Evolutionary conservation across 2,113 vertebrate species (phyloP).

Genomic region (Grallaria varia): DNA sequence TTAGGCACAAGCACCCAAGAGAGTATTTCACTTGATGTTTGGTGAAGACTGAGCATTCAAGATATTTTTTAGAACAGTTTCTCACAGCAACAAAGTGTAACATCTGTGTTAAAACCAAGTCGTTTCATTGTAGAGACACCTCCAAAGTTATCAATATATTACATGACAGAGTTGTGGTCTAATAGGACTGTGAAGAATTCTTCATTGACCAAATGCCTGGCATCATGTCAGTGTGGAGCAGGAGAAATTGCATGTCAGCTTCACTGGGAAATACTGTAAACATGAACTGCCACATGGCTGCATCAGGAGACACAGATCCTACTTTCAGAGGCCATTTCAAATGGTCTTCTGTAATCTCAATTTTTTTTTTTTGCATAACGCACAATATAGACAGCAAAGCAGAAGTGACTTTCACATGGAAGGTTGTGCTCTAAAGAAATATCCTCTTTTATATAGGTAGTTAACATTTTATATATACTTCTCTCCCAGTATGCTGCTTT

Average conservation of each 20-base stretch:
- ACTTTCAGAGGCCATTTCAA: neutral
- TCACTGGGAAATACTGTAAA: neutral
- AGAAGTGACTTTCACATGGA: neutral
- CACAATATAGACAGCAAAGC: neutral
- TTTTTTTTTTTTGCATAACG: neutral
- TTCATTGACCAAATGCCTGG: neutral
- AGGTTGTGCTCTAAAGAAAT: neutral
- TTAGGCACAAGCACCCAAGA: neutral
- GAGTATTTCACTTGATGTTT: neutral
- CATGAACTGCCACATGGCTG: neutral
- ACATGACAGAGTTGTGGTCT: neutral
- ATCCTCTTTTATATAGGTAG: neutral
- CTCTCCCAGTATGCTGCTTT: neutral
- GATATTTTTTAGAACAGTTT: neutral
- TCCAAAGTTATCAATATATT: neutral
- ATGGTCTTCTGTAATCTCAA: neutral
- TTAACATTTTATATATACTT: neutral
- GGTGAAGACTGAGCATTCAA: neutral
- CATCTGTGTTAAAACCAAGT: neutral
- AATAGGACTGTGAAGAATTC: neutral
- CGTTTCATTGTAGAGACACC: neutral
- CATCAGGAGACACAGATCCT: neutral
- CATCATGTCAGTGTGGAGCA: neutral
- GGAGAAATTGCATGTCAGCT: neutral
- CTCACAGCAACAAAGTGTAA: neutral